Evolutionary conservation across 2,113 vertebrate genomes (phyloP).

Genomic region (Rhea pennata): DNA sequence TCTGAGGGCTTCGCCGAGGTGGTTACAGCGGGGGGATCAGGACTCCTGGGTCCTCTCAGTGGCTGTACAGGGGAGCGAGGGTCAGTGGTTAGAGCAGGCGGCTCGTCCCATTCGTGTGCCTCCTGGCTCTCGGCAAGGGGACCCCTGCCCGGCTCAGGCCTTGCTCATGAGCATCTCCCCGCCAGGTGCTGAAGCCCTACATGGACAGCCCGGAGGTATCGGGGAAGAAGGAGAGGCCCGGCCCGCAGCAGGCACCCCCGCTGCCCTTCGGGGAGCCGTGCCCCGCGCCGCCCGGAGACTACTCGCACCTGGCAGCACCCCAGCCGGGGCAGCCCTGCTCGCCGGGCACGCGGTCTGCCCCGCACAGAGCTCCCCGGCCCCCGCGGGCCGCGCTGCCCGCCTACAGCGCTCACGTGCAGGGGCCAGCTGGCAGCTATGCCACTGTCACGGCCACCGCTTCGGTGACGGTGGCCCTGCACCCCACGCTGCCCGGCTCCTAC

Average conservation of each 20-base stretch:
- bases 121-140: no score
- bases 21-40: neutral
- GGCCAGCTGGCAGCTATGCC: slow-evolving; percentile 79
- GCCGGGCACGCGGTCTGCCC: slow-evolving; percentile 47
- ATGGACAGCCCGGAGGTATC: slow-evolving; percentile 60
- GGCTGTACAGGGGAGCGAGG: neutral
- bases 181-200: slow-evolving; percentile 71
- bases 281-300: slow-evolving; percentile 4
- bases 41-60: neutral
- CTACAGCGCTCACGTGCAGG: slow-evolving; percentile 74
- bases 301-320: slow-evolving; percentile 69
- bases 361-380: slow-evolving; percentile 61
- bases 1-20: neutral
- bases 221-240: slow-evolving; percentile 32
- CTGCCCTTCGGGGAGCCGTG: neutral
- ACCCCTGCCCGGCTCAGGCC: no score
- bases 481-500: slow-evolving; percentile 88
- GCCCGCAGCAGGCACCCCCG: neutral
- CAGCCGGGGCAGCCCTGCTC: slow-evolving; percentile 63
- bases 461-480: slow-evolving; percentile 91
- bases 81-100: neutral
- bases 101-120: no score
- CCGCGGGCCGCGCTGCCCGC: slow-evolving; percentile 72
- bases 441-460: slow-evolving; percentile 93
- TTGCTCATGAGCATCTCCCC: no score